Evolutionary conservation across 2,113 vertebrate species (phyloP), one percentile per base, ranked within the genome.

Genomic region (Cyrtonyx montezumae): DNA sequence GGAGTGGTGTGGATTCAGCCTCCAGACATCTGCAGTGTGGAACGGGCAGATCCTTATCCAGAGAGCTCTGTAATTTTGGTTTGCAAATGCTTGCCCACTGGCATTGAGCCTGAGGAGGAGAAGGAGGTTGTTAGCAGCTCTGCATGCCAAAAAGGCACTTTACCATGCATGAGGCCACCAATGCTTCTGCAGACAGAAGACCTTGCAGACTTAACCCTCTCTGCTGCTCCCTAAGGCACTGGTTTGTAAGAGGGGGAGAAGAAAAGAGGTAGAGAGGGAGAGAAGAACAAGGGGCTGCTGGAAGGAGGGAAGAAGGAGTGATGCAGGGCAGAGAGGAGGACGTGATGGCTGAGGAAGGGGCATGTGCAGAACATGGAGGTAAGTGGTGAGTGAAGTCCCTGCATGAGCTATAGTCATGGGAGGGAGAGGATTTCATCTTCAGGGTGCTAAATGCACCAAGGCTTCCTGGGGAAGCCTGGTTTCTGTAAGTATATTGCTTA

Each of bases 1-100:
- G 94, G 89, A 94, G 93, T 94, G 93, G 82, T 6, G 1, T 73
- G 87, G 84, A 80, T 90, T 87, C 91, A 91, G 89, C 81, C 91
- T 94, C 75, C 89, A 96, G 93, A 71, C 95, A 96, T 91, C 94
- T 95, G 94, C 93, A 65, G 43, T 89, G 87, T 10, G 15, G 67
- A 94, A 92, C 6, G 12, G 84, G 90, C 87, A 94, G 82, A 94
- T 94, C 96, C 84, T 94, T 88, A 94, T 84, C 91, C 94, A 61
- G 84, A 94, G 89, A 86, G 82, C 89, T 94, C 91, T 94, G 91
- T 94, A 96, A 96, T 96, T 95, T 95, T 85, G 63, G 91, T 94
- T 86, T 83, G 76, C 90, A 95, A 90, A 95, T 84, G 82, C 93
- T 90, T 85, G 79, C 93, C 95, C 16, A 1, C 58, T 96, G 96